phyloP scores from a whole-genome alignment of 2,113 vertebrate genomes.

The Corydoras sp. region DNA sequence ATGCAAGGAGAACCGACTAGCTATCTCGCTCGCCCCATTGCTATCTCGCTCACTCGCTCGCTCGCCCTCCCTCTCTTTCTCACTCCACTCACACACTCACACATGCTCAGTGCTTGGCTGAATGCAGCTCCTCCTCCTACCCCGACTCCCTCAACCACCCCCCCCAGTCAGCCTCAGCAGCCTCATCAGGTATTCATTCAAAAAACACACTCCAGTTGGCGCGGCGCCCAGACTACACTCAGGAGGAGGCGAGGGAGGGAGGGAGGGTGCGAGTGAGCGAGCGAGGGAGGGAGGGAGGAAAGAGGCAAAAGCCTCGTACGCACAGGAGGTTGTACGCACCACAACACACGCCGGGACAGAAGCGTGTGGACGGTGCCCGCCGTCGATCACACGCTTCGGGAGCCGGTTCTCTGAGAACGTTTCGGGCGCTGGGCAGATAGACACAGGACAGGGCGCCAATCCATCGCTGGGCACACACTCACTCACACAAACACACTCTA shows the following conservation, averaged over 20 bases:
- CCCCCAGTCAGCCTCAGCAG: conserved; percentile 76
- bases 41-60: conserved; percentile 34
- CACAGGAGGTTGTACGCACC: conserved; percentile 29
- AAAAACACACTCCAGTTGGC: conserved; percentile 77
- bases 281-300: conserved; percentile 19
- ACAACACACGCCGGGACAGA: conserved; percentile 17
- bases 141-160: too few relatives aligned
- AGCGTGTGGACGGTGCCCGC: too few relatives aligned
- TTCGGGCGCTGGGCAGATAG: too few relatives aligned
- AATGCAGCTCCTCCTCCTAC: conserved; percentile 63
- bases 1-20: conserved; percentile 65
- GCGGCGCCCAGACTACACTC: conserved; percentile 64
- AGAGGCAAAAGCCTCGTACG: conserved; percentile 32
- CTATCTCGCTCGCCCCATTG: conserved; percentile 37
- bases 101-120: conserved; percentile 69
- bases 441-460: too few relatives aligned
- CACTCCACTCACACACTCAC: conserved; percentile 28
- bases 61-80: conserved; percentile 43
- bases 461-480: too few relatives aligned
- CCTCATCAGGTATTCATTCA: conserved; percentile 94
- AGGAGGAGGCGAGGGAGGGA: conserved; percentile 44
- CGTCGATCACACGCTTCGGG: too few relatives aligned
- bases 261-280: too few relatives aligned
- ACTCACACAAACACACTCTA: too few relatives aligned
- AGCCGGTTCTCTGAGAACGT: too few relatives aligned